These are phyloP conservation scores for Achlya flavicornis DNA, from an alignment of 2,888 invertebrate genomes.

Conservation along the genomic window DNA sequence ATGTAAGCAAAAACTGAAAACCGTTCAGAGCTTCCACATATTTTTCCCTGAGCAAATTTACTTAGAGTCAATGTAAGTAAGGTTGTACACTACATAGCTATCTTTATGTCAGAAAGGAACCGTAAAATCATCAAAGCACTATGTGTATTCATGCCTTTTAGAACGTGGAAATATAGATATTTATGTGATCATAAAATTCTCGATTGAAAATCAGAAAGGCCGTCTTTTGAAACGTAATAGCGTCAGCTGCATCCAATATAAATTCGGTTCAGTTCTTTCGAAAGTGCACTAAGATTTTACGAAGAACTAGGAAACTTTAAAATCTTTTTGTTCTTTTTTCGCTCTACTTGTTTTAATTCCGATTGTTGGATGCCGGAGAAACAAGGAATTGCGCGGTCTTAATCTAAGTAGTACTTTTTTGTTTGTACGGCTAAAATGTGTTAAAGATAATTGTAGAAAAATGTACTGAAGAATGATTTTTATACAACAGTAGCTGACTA, in stretches of 20 bases:
- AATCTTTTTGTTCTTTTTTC: slow-evolving; percentile 1
- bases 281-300: slow-evolving; percentile 14
- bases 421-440: not conserved
- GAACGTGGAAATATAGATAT: slow-evolving; percentile 14
- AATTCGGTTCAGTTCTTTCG: slow-evolving; percentile 30
- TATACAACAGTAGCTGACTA: no score
- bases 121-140: not conserved
- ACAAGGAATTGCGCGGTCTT: not conserved
- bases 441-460: not conserved
- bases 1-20: not conserved
- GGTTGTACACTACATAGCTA: not conserved
- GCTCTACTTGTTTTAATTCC: not conserved
- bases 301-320: not conserved
- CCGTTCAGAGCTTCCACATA: not conserved
- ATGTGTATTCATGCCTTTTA: not conserved
- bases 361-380: not conserved
- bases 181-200: slow-evolving; percentile 27
- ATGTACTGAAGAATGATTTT: no score
- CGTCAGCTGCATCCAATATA: slow-evolving; percentile 41
- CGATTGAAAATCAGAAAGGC: slow-evolving; percentile 22
- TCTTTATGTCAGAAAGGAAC: not conserved
- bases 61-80: not conserved
- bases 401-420: not conserved
- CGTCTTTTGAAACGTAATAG: slow-evolving; percentile 15
- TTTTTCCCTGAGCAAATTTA: slow-evolving; percentile 1